phyloP scores from a whole-genome alignment of 2,113 vertebrate species.

The Spea bombifrons region DNA sequence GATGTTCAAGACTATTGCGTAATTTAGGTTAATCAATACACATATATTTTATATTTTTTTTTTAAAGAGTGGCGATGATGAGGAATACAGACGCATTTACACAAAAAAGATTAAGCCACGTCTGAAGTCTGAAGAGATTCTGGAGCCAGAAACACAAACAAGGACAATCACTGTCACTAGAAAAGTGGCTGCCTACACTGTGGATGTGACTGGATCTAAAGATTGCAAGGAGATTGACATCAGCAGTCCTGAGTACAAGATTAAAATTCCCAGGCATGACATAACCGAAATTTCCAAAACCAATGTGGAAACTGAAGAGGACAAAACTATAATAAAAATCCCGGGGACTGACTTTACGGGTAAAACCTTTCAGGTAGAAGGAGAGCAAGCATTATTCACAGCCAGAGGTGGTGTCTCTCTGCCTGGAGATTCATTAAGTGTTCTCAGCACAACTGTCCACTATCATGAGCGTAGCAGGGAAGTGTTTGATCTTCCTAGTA shows the following conservation, averaged over 20 bases:
- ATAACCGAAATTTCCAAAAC: conserved; percentile 57
- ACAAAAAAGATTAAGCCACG: conserved; percentile 92
- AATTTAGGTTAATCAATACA: no score
- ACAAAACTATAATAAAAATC: conserved; percentile 51
- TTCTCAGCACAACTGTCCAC: conserved; percentile 9
- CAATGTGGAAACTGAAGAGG: conserved; percentile 51
- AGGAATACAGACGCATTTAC: conserved; percentile 88
- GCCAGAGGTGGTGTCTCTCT: not conserved
- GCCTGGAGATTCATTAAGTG: conserved; percentile 4
- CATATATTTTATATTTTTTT: not conserved
- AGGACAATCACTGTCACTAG: conserved; percentile 89
- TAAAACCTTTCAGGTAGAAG: conserved; percentile 2
- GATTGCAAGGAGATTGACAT: conserved; percentile 69
- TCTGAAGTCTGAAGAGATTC: conserved; percentile 80
- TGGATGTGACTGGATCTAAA: conserved; percentile 75
- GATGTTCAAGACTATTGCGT: no score
- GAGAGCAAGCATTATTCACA: not conserved
- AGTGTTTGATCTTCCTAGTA: conserved; percentile 46
- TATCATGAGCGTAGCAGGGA: not conserved
- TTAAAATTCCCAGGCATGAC: conserved; percentile 65
- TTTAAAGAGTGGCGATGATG: conserved; percentile 86
- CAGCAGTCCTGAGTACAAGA: conserved; percentile 71
- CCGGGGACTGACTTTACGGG: conserved; percentile 49
- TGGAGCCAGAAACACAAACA: conserved; percentile 79
- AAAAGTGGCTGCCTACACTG: conserved; percentile 88